phyloP scores from a whole-genome alignment of 2,797 vertebrate genomes.

The Phalloptychus januarius region DNA sequence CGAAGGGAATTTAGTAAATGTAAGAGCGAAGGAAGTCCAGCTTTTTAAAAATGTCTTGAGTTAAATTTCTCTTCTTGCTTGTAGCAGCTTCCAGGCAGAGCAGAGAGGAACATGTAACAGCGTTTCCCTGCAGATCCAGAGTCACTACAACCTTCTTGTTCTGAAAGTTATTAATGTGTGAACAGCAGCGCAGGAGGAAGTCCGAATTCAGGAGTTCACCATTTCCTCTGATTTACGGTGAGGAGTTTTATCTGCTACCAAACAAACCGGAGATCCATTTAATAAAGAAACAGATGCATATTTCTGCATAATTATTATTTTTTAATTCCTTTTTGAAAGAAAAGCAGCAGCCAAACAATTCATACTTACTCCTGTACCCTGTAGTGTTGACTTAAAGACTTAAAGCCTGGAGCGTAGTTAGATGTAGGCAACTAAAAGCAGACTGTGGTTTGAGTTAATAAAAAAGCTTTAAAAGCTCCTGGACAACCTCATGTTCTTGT shows the following conservation, averaged over 20 bases:
- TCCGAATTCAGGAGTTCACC: background rate
- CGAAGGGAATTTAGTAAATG: background rate
- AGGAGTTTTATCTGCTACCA: background rate
- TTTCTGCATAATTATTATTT: background rate
- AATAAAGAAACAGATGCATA: background rate
- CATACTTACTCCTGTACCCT: background rate
- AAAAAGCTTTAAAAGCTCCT: conserved; percentile 1
- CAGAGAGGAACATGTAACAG: background rate
- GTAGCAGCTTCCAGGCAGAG: background rate
- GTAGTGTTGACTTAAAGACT: background rate
- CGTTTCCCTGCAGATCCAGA: background rate
- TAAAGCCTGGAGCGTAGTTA: background rate
- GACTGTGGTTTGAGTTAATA: conserved; percentile 5
- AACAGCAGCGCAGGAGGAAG: background rate
- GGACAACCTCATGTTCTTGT: background rate
- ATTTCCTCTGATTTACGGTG: background rate
- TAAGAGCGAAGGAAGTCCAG: background rate
- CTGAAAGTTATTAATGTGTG: background rate
- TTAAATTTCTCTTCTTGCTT: background rate
- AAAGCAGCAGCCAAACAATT: background rate
- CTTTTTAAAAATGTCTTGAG: background rate
- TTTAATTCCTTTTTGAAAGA: background rate
- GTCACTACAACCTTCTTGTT: background rate
- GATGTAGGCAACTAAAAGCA: background rate
- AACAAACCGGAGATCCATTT: background rate